phyloP scores from a whole-genome alignment of 1,140 invertebrate genomes.

The silkworm (Bombyx mori) region DNA sequence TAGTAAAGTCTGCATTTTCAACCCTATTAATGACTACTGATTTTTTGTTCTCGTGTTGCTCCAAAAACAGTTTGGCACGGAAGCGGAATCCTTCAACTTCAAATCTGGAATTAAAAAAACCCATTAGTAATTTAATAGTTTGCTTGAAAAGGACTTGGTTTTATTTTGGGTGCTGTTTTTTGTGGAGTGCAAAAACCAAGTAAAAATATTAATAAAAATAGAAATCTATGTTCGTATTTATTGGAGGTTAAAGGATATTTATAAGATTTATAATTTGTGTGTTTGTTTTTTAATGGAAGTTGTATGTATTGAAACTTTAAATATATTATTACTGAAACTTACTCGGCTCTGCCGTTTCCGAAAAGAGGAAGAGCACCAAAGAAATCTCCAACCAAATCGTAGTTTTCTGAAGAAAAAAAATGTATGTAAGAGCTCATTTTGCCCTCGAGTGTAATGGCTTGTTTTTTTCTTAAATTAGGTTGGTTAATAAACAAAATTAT shows the following conservation, averaged over 20 bases:
- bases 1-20: slow-evolving; percentile 17
- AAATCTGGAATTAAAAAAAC: slow-evolving; percentile 18
- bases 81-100: slow-evolving; percentile 20
- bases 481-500: no score
- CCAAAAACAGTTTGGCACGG: slow-evolving; percentile 16
- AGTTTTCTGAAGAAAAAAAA: slow-evolving; percentile 17
- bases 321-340: slow-evolving; percentile 10
- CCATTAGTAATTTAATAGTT: no score
- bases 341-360: slow-evolving; percentile 27
- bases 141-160: no score
- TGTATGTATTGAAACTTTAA: background rate
- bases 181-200: no score
- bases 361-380: slow-evolving; percentile 24
- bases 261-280: no score
- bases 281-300: no score
- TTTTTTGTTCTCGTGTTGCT: slow-evolving; percentile 24
- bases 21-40: slow-evolving; percentile 25
- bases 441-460: background rate
- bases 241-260: no score
- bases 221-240: no score
- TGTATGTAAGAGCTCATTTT: background rate
- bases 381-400: slow-evolving; percentile 23
- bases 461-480: background rate
- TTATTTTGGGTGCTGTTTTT: no score
- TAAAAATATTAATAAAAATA: no score